Conservation (phyloP, 2,888 invertebrate genomes). For the Brachynemurus nebulosus region DNA sequence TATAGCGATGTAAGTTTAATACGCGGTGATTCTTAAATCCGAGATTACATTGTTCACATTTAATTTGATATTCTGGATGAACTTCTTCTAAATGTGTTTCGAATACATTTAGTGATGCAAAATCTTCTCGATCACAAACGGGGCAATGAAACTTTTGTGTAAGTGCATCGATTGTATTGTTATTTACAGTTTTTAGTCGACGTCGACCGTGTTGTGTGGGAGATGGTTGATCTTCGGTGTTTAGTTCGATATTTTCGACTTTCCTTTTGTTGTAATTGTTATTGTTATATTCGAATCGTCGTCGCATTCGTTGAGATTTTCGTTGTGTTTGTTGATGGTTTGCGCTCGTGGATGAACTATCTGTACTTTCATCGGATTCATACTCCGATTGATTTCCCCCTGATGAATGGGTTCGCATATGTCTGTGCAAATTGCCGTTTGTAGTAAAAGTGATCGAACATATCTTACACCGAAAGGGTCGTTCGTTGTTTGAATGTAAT, state of each 20-base stretch:
- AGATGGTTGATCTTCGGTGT: neutral
- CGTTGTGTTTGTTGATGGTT: neutral
- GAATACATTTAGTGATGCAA: constrained; percentile 40
- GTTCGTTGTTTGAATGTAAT: constrained; percentile 66
- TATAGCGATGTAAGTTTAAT: constrained; percentile 53
- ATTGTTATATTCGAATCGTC: constrained; percentile 1
- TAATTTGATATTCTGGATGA: constrained; percentile 51
- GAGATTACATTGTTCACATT: constrained; percentile 59
- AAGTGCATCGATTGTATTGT: constrained; percentile 20
- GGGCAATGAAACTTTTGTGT: constrained; percentile 37
- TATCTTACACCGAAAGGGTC: constrained; percentile 64
- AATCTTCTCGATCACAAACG: constrained; percentile 47
- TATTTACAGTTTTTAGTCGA: constrained; percentile 23
- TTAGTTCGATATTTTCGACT: neutral
- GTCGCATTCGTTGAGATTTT: constrained; percentile 2
- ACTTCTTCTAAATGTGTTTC: constrained; percentile 50
- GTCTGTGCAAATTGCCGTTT: constrained; percentile 76
- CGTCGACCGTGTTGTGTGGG: neutral
- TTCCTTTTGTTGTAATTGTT: constrained; percentile 3
- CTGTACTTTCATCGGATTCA: constrained; percentile 43
- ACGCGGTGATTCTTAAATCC: constrained; percentile 60
- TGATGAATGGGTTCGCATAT: constrained; percentile 50
- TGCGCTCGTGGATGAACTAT: constrained; percentile 30
- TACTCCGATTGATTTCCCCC: constrained; percentile 36
- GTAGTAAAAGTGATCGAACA: constrained; percentile 73